Percentiles rank a stretch among this genome's conserved stretches.
Evolutionary conservation across 2,113 vertebrate species (phyloP).

Genomic region (Panthera tigris): DNA sequence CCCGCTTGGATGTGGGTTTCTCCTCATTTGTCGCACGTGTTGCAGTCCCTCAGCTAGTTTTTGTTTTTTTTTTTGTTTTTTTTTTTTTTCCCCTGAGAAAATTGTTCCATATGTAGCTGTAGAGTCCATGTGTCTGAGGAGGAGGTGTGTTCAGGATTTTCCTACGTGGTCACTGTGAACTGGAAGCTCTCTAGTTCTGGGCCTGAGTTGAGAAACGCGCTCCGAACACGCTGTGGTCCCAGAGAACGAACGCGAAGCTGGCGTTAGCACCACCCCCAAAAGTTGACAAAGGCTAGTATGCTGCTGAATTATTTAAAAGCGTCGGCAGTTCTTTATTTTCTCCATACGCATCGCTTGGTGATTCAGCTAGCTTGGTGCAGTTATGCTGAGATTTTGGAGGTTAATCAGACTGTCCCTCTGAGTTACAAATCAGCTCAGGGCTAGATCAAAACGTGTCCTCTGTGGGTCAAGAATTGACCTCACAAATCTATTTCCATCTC

Average conservation of each 20-base stretch:
- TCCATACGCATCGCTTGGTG: conserved; percentile 35
- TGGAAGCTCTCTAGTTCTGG: neutral
- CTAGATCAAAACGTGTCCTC: conserved; percentile 23
- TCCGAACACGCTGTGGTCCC: neutral
- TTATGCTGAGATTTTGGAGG: conserved; percentile 39
- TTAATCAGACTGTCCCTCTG: conserved; percentile 45
- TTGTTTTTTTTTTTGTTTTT: too few relatives aligned
- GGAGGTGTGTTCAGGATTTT: neutral
- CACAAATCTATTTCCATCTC: neutral
- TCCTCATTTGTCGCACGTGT: neutral
- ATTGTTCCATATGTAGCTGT: neutral
- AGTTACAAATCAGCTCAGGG: conserved; percentile 12
- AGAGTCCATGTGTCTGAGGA: neutral
- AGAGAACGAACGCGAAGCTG: neutral
- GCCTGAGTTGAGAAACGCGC: neutral
- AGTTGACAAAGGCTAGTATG: conserved; percentile 50
- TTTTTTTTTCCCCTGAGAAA: neutral
- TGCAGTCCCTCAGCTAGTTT: neutral
- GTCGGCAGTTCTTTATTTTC: conserved; percentile 31
- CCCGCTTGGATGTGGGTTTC: neutral
- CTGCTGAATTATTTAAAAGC: conserved; percentile 65
- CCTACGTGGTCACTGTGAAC: neutral
- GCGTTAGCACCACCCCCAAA: neutral
- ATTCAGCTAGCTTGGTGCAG: neutral
- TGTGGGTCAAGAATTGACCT: neutral